Evolutionary conservation across 2,888 invertebrate genomes (phyloP).

Genomic region (Cheilosia impressa): DNA sequence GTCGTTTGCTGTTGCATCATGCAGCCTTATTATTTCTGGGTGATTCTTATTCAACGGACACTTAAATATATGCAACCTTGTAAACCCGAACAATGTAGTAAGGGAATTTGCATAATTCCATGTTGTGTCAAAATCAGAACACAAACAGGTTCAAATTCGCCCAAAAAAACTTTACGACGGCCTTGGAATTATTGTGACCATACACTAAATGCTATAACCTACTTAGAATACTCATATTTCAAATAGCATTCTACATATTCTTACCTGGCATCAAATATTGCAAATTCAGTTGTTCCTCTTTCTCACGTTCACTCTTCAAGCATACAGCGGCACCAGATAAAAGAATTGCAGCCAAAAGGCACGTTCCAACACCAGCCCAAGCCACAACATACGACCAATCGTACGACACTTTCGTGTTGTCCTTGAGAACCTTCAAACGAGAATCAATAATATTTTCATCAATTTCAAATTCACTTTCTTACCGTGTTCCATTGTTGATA

Average conservation of each 20-base stretch:
- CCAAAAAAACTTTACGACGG: too few relatives aligned
- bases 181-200: too few relatives aligned
- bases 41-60: too few relatives aligned
- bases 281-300: conserved; percentile 98
- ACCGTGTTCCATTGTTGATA: conserved; percentile 96
- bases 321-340: conserved; percentile 97
- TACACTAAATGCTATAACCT: too few relatives aligned
- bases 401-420: conserved; percentile 93
- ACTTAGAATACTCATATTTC: neutral
- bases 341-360: conserved; percentile 95
- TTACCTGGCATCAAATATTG: conserved; percentile 98
- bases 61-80: too few relatives aligned
- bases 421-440: conserved; percentile 90
- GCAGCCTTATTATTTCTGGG: too few relatives aligned
- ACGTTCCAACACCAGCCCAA: conserved; percentile 97
- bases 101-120: too few relatives aligned
- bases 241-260: neutral
- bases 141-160: too few relatives aligned
- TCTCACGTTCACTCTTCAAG: conserved; percentile 95
- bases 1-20: too few relatives aligned
- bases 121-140: too few relatives aligned
- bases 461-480: conserved; percentile 79
- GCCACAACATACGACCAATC: conserved; percentile 99
- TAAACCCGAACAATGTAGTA: too few relatives aligned
- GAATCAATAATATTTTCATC: neutral